phyloP scores from a whole-genome alignment of 2,888 invertebrate genomes.

The Thymelicus sylvestris region DNA sequence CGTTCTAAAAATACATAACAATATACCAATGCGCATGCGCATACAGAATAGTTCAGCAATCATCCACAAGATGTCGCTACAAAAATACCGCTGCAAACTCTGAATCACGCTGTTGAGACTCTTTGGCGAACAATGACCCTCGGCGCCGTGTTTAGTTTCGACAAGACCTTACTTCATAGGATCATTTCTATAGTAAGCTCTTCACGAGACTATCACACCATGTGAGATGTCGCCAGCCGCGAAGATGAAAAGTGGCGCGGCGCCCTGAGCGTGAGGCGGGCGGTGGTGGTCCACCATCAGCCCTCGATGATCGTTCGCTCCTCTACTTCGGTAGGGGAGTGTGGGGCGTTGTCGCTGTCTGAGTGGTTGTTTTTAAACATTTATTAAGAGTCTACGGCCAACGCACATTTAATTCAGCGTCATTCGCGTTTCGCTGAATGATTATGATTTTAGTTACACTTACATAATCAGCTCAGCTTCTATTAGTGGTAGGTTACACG shows the following conservation, averaged over 20 bases:
- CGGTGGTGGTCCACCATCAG: conserved; percentile 14
- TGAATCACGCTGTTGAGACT: neutral
- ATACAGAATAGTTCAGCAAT: neutral
- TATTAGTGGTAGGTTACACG: no score
- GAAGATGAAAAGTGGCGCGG: conserved; percentile 48
- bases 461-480: no score
- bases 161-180: conserved; percentile 5
- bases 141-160: no score
- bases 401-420: no score
- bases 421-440: no score
- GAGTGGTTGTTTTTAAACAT: no score
- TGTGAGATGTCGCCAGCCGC: conserved; percentile 27
- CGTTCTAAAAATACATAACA: no score
- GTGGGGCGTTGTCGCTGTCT: no score
- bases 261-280: conserved; percentile 48
- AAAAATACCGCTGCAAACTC: neutral
- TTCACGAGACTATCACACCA: conserved; percentile 6
- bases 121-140: neutral
- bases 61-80: neutral
- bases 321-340: no score
- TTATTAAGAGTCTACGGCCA: no score
- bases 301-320: no score
- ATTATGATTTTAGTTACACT: no score
- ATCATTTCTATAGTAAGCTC: conserved; percentile 19
- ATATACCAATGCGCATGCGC: neutral